Conservation (phyloP, 1,140 invertebrate species). For the Odontomachus brunneus region DNA sequence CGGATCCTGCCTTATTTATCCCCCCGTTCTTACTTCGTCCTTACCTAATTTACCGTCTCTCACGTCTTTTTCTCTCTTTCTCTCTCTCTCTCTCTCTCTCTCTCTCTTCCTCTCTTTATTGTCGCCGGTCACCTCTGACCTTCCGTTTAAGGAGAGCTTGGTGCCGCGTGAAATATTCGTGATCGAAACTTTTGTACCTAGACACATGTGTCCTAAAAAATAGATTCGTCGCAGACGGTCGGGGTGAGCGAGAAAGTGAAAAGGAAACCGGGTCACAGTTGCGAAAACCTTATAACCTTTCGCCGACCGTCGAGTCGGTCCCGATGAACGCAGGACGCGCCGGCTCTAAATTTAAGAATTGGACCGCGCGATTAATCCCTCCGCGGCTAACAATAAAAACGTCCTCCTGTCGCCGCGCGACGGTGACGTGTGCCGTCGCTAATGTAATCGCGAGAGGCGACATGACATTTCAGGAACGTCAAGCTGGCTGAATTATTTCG, state of each 20-base stretch:
- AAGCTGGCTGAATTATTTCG: constrained; percentile 35
- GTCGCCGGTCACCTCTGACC: constrained; percentile 26
- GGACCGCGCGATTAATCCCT: constrained; percentile 30
- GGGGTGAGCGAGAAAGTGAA: not conserved
- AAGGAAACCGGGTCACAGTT: constrained; percentile 47
- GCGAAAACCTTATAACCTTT: constrained; percentile 57
- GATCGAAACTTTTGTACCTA: constrained; percentile 24
- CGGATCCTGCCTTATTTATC: constrained; percentile 27
- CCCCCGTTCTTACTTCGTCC: constrained; percentile 17
- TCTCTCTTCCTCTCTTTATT: too few relatives aligned
- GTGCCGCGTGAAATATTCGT: constrained; percentile 48
- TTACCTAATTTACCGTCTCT: constrained; percentile 34
- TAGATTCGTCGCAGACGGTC: constrained; percentile 20
- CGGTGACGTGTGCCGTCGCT: constrained; percentile 1
- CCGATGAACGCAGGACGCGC: not conserved
- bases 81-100: too few relatives aligned
- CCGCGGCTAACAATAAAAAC: constrained; percentile 39
- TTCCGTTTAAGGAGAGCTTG: constrained; percentile 30
- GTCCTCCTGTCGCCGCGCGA: not conserved
- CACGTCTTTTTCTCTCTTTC: too few relatives aligned
- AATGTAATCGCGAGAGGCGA: not conserved
- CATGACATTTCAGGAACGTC: constrained; percentile 46
- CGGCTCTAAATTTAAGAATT: constrained; percentile 57
- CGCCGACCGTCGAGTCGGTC: constrained; percentile 3
- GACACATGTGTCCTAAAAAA: constrained; percentile 47